Base-by-base conservation (phyloP, 2,797 vertebrate species). In the Crenuchus spilurus region DNA sequence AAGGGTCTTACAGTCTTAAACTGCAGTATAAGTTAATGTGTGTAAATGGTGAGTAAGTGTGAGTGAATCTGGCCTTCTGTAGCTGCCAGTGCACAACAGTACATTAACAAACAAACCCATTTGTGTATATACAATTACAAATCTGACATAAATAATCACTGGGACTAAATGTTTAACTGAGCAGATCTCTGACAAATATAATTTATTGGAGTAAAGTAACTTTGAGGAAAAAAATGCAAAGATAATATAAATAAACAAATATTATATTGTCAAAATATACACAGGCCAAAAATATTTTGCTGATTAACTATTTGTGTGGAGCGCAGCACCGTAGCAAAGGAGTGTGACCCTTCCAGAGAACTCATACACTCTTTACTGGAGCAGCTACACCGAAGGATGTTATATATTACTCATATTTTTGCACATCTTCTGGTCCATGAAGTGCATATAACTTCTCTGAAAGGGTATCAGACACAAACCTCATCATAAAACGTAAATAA, bases 231-330 rank as follows among this genome's bases (percentile, higher is more conserved):
- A 86, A 78, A 83, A 83, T 82, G 80, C 66, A 86, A 87, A 85
- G 84, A 81, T 86, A 85, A 88, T 90, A 93, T 94, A 93, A 93
- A 94, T 94, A 92, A 86, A 82, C 62, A 82, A 91, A 90, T 86
- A 90, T 88, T 64, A 92, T 90, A 85, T 75, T 89, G 91, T 94
- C 94, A 94, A 95, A 95, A 96, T 96, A 96, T 96, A 95, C 94
- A 98, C 87, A 97, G 86, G 87, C 93, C 88, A 39, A 86, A 88
- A 82, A 58, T 86, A 86, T 82, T 72, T 84, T 71, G 84, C 80
- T 83, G 85, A 88, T 89, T 85, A 87, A 92, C 86, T 87, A 88
- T 86, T 84, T 90, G 83, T 90, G 84, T 85, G 75, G 85, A 83
- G 80, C 93, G 89, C 89, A 90, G 93, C 92, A 94, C 89, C 93